Percentiles rank a stretch among this genome's conserved stretches.
phyloP scores from a whole-genome alignment of 2,113 vertebrate genomes.

The Merops nubicus region DNA sequence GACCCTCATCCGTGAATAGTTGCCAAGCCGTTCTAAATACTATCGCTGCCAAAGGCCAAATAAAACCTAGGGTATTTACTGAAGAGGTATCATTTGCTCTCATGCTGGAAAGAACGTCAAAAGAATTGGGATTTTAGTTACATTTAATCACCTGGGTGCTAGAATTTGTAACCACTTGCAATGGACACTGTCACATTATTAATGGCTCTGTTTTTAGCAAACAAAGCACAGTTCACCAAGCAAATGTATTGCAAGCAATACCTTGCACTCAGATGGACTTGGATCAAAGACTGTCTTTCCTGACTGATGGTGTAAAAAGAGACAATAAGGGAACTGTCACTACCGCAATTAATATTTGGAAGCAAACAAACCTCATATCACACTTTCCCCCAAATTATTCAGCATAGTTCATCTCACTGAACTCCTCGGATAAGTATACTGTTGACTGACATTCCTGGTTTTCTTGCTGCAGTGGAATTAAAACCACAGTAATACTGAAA shows the following conservation, averaged over 20 bases:
- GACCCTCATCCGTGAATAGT: neutral
- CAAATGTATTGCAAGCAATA: neutral
- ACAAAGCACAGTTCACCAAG: neutral
- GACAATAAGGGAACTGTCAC: neutral
- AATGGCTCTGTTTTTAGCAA: neutral
- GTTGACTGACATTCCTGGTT: neutral
- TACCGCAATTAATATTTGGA: neutral
- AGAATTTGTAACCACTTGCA: neutral
- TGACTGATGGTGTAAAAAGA: neutral
- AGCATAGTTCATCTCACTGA: neutral
- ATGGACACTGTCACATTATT: neutral
- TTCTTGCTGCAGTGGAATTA: neutral
- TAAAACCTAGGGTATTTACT: neutral
- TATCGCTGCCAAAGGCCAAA: neutral
- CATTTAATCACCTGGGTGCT: neutral
- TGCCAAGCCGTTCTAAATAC: slow-evolving; percentile 24
- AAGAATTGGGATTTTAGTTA: neutral
- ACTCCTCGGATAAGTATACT: neutral
- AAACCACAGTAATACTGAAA: neutral
- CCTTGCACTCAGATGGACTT: neutral
- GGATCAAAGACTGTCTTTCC: neutral
- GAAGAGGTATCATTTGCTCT: slow-evolving; percentile 4
- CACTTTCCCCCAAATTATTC: neutral
- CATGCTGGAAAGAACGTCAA: neutral
- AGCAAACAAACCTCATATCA: neutral